Conservation (phyloP, 2,113 vertebrate genomes). For the Corythornis madagascariensis region DNA sequence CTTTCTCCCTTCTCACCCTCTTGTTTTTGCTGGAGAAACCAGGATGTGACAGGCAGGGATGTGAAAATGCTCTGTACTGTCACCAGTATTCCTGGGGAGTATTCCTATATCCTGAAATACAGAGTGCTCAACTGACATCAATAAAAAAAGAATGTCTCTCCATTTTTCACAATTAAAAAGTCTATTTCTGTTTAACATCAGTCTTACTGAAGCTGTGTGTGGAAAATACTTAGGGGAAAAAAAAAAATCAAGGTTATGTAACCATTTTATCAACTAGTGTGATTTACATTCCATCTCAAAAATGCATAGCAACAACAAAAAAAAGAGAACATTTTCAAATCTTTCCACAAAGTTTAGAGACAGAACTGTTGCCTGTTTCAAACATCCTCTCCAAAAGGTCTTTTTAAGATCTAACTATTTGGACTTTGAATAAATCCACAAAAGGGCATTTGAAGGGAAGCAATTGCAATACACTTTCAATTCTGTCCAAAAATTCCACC, state of each 20-base stretch:
- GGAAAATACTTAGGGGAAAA: not conserved
- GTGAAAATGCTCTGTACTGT: not conserved
- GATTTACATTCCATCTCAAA: not conserved
- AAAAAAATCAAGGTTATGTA: not conserved
- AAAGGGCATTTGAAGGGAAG: not conserved
- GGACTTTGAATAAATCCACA: not conserved
- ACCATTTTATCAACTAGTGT: not conserved
- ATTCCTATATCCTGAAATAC: not conserved
- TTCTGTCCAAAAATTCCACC: not conserved
- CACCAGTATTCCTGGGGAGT: not conserved
- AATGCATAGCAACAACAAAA: too few relatives aligned
- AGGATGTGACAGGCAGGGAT: not conserved
- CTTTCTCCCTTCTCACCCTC: not conserved
- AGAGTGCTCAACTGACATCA: not conserved
- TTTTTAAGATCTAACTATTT: not conserved
- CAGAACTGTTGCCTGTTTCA: not conserved
- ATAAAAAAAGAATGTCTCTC: not conserved
- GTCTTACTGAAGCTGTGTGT: not conserved
- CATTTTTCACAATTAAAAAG: not conserved
- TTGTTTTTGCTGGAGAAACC: not conserved
- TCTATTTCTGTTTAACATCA: not conserved
- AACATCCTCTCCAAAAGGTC: not conserved
- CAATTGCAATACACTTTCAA: not conserved
- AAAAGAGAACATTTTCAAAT: not conserved
- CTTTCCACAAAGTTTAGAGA: not conserved